These are phyloP conservation scores for Anolis apletophallus DNA, from an alignment of 2,797 vertebrate genomes.

Conservation along the genomic window DNA sequence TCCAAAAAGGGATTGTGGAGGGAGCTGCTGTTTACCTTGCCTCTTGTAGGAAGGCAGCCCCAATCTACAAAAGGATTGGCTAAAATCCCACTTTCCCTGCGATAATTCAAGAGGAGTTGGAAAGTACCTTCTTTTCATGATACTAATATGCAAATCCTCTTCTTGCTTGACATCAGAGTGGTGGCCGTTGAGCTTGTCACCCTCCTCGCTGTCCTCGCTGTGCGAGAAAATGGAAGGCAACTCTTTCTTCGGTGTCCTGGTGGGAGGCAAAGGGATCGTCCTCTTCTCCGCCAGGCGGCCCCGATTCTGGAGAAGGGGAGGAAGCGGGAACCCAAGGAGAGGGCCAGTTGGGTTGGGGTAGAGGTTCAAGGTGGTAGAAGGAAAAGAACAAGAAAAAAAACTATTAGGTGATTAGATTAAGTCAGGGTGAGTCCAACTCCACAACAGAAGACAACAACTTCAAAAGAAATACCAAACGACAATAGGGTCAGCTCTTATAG, in stretches of 20 bases:
- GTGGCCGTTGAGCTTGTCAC: constrained; percentile 86
- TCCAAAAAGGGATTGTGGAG: no score
- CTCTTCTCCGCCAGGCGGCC: constrained; percentile 97
- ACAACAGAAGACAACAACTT: background rate
- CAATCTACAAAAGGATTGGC: no score
- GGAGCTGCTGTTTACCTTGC: no score
- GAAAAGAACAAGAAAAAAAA: background rate
- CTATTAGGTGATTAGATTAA: constrained; percentile 27
- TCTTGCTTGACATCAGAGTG: constrained; percentile 92
- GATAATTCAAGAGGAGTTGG: background rate
- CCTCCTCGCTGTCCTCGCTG: constrained; percentile 91
- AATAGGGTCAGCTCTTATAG: no score
- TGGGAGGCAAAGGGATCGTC: constrained; percentile 90
- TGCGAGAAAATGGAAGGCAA: constrained; percentile 86
- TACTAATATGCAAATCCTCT: constrained; percentile 90
- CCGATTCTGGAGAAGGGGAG: constrained; percentile 84
- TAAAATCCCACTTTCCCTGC: no score
- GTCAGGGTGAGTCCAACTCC: background rate
- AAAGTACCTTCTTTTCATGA: constrained; percentile 96
- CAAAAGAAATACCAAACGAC: no score
- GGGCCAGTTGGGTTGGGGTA: background rate
- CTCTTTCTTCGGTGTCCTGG: constrained; percentile 92
- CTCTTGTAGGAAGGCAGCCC: no score
- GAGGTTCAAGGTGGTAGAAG: background rate
- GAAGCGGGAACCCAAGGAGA: background rate